Evolutionary conservation across 2,113 vertebrate species (phyloP).

Genomic region (Thymallus thymallus): DNA sequence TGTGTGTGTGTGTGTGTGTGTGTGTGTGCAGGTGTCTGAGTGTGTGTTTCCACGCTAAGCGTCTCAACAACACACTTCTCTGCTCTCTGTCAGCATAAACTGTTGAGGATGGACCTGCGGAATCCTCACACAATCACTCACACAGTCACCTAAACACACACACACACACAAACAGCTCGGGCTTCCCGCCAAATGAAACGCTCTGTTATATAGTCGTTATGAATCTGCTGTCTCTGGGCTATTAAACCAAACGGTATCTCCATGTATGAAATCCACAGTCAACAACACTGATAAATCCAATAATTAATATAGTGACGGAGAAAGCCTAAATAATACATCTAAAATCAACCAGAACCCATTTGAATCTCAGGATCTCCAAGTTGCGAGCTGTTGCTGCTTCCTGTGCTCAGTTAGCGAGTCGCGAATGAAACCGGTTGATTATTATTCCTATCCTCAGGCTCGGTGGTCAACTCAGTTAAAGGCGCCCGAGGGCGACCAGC

Average conservation of each 20-base stretch:
- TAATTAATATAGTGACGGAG: no score
- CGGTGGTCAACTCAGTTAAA: neutral
- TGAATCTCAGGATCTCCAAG: conserved; percentile 41
- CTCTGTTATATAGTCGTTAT: no score
- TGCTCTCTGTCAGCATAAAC: conserved; percentile 55
- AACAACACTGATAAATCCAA: neutral
- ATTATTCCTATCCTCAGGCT: conserved; percentile 54
- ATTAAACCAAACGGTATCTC: neutral
- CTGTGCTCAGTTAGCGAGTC: neutral
- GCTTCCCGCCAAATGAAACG: conserved; percentile 82
- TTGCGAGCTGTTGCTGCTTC: conserved; percentile 57
- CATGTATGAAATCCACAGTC: neutral
- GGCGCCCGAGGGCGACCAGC: neutral
- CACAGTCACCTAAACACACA: neutral
- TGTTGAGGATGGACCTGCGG: neutral
- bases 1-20: no score
- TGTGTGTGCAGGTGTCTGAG: neutral
- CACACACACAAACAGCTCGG: conserved; percentile 55
- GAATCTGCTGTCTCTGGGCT: neutral
- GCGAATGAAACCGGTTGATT: conserved; percentile 68
- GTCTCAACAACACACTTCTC: conserved; percentile 14
- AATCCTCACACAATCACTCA: neutral
- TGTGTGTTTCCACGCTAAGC: conserved; percentile 33
- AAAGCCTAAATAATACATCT: neutral
- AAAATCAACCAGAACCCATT: conserved; percentile 13